Evolutionary conservation across 2,888 invertebrate genomes (phyloP), one percentile per base, ranked within the genome.

Genomic region (Polymixis flavicincta): DNA sequence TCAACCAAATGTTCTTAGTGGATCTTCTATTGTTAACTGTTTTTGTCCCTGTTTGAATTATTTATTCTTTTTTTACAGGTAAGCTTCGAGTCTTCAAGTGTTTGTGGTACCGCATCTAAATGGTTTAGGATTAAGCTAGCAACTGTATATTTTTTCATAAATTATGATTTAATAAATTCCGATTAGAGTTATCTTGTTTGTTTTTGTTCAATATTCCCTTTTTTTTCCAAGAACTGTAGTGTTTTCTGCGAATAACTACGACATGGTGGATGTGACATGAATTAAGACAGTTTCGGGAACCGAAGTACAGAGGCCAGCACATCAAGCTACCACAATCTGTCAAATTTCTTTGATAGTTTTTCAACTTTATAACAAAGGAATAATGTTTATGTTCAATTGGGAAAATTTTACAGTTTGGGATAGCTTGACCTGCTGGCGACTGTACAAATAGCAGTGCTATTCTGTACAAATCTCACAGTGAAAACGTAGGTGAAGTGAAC

Each of bases 61-160:
- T 32, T 32, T 32, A 32, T 32, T 32, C 71, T 68, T 80, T 73
- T 71, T 78, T 92, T 91, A 13, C 91, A 92, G 92, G 90, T 92
- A 91, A 88, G 17, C 73, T 71, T 50, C 71, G 75, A 76, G 54
- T 71, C 73, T 71, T 50, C 71, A 76, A 76, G 54, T 71, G 88
- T 76, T 82, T 81, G 81, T 82, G 80, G 85, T 90, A 89, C 89
- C 78, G 73, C 83, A 81, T 87, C 83, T 89, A 89, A 32, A 90
- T 88, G 84, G 76, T 78, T 91, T 94, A 93, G 89, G 87, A 89
- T 86, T 95, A 95, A 95, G 94, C 89, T 95, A 94, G 94, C 82
- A 93, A 89, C 80, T 91, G 91, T 94, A 92, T 85, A 90, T 90
- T 57, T 91, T 90, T 91, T 90, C 84, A 88, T 91, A 91, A 92